These are phyloP conservation scores for Metellina segmentata DNA, from an alignment of 2,888 invertebrate species.

Conservation along the genomic window DNA sequence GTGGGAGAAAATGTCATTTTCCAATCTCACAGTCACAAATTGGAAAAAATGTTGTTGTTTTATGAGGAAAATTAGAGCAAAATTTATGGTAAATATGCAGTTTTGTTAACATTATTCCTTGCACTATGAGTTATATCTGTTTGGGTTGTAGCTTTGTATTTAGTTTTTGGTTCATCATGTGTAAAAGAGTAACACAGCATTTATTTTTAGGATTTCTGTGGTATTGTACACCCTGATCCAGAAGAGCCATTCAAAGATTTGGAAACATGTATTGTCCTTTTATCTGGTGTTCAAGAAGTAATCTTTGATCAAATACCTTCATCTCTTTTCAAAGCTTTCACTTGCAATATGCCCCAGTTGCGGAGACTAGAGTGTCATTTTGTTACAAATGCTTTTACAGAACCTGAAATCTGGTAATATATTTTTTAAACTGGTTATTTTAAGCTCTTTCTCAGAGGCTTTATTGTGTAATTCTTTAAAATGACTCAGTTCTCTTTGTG, in stretches of 20 bases:
- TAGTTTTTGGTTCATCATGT: background rate
- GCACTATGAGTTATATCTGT: background rate
- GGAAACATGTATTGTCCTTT: background rate
- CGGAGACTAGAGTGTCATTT: slow-evolving; percentile 55
- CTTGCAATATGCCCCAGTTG: slow-evolving; percentile 39
- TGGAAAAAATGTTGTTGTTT: slow-evolving; percentile 51
- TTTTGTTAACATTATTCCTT: background rate
- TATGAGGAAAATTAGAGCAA: slow-evolving; percentile 36
- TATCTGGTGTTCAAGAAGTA: slow-evolving; percentile 48
- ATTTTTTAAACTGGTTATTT: background rate
- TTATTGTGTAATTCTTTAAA: background rate
- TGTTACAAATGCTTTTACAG: slow-evolving; percentile 33
- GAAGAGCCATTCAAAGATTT: slow-evolving; percentile 22
- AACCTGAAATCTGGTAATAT: slow-evolving; percentile 65
- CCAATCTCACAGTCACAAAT: slow-evolving; percentile 26
- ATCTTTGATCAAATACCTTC: slow-evolving; percentile 59
- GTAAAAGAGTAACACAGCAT: background rate
- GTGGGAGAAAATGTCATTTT: slow-evolving; percentile 51
- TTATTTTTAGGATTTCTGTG: slow-evolving; percentile 49
- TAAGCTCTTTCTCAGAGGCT: background rate
- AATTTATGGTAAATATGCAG: slow-evolving; percentile 38
- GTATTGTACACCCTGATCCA: slow-evolving; percentile 32
- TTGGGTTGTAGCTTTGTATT: background rate
- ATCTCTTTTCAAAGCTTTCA: slow-evolving; percentile 25
- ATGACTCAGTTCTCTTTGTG: no score